Percentiles rank a stretch among this genome's conserved stretches.
Conservation (phyloP, 2,888 invertebrate genomes). For the Dinocampus coccinellae region DNA sequence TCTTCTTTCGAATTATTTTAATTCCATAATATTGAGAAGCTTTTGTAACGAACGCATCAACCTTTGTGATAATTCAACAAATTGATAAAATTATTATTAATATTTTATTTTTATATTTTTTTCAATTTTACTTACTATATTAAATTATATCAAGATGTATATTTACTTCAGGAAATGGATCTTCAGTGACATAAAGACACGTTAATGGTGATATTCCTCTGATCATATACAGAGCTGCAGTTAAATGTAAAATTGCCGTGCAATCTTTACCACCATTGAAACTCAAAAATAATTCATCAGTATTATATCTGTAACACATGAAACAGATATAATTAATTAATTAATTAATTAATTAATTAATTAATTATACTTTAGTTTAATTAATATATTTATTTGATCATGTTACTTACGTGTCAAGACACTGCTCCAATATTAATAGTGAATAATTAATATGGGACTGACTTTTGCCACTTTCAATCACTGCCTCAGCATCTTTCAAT, state of each 20-base stretch:
- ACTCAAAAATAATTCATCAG: constrained; percentile 86
- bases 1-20: constrained; percentile 77
- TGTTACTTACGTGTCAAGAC: constrained; percentile 58
- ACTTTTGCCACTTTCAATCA: constrained; percentile 49
- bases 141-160: constrained; percentile 53
- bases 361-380: not conserved
- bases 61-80: constrained; percentile 54
- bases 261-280: constrained; percentile 99
- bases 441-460: constrained; percentile 54
- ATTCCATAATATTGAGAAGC: constrained; percentile 81
- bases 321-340: not conserved
- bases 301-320: constrained; percentile 74
- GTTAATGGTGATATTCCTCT: constrained; percentile 71
- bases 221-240: constrained; percentile 70
- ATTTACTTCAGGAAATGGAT: constrained; percentile 83
- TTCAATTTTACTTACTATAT: not conserved
- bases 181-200: constrained; percentile 85
- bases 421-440: constrained; percentile 56
- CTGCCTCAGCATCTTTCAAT: constrained; percentile 48
- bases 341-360: too few relatives aligned
- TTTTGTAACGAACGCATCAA: constrained; percentile 85
- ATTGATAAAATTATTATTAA: not conserved
- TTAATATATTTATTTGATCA: not conserved
- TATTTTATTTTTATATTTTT: too few relatives aligned
- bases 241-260: constrained; percentile 87